Evolutionary conservation across 2,888 invertebrate species (phyloP).

Genomic region (Camponotus fellah): DNA sequence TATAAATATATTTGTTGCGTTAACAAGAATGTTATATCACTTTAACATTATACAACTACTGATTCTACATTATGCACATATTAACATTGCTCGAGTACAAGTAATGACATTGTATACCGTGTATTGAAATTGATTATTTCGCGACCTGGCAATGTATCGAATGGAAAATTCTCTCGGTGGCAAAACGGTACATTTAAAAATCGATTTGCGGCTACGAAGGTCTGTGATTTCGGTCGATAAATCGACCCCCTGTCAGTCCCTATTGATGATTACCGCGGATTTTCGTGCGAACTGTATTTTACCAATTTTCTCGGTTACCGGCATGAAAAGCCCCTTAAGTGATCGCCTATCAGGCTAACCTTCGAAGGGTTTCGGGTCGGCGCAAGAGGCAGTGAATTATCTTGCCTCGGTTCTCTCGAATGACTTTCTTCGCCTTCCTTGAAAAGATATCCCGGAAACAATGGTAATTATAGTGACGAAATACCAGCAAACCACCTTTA

Average conservation of each 20-base stretch:
- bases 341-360: conserved; percentile 64
- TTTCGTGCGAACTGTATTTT: conserved; percentile 73
- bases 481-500: conserved; percentile 47
- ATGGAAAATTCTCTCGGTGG: conserved; percentile 67
- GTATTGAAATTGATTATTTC: conserved; percentile 36
- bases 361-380: conserved; percentile 52
- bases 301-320: conserved; percentile 78
- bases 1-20: neutral
- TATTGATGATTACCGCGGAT: conserved; percentile 70
- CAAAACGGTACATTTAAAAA: conserved; percentile 74
- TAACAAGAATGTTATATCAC: neutral
- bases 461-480: conserved; percentile 67
- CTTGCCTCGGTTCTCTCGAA: conserved; percentile 42
- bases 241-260: conserved; percentile 71
- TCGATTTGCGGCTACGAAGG: conserved; percentile 71
- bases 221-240: conserved; percentile 81
- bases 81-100: neutral
- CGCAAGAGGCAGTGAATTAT: conserved; percentile 57
- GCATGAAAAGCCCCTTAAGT: conserved; percentile 77
- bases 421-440: conserved; percentile 64
- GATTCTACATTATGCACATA: neutral
- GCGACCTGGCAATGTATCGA: conserved; percentile 48
- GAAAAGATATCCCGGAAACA: conserved; percentile 56
- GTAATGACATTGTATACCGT: neutral
- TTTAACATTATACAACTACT: neutral